Evolutionary conservation across 1,140 invertebrate species (phyloP), one percentile per base, ranked within the genome.

Genomic region (Drosophila gunungcola): DNA sequence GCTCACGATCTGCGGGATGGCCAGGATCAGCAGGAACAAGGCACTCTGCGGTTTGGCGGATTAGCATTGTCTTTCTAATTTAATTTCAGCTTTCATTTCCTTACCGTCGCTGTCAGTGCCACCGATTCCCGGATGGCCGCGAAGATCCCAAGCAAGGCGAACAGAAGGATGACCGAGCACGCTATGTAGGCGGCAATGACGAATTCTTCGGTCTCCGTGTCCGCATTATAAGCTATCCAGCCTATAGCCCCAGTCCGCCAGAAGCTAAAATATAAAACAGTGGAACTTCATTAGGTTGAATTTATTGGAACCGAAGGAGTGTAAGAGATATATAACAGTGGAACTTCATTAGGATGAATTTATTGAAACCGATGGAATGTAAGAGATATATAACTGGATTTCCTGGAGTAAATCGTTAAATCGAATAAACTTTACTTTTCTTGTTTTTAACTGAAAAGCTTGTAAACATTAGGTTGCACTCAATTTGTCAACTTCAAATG

Each of bases 71-170:
- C 1, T 41, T 41, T 41, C 9, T 11, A 2, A 3, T 4, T 9
- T 0, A 0, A 11, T n/a, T 42, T 2, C 13, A n/a, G 10, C 2
- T 13, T 9, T 2, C 0, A 39, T 9, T 0, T 13, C 43, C 75
- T 61, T 76, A 91, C 90, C 48, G 82, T 73, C 49, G 76, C 73
- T 10, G 90, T 82, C 12, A 91, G 61, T 10, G 56, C 62, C 38
- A 91, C 83, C 6, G 90, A 91, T 43, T 91, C 90, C 11, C 80
- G 73, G 29, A 91, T 36, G 7, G 90, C 90, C 1, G 85, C 90
- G 52, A 73, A 73, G n/a, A 83, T 84, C 16, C 90, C 90, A 34
- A 88, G 32, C 39, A 88, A 43, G n/a, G 82, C 80, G 11, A 91
- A 79, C 3, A 91, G 6, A 12, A 91, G 7, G n/a, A 90, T 81